Conservation (phyloP, 53 echinoderm and acorn worm genomes). For the Zoroaster sp. region DNA sequence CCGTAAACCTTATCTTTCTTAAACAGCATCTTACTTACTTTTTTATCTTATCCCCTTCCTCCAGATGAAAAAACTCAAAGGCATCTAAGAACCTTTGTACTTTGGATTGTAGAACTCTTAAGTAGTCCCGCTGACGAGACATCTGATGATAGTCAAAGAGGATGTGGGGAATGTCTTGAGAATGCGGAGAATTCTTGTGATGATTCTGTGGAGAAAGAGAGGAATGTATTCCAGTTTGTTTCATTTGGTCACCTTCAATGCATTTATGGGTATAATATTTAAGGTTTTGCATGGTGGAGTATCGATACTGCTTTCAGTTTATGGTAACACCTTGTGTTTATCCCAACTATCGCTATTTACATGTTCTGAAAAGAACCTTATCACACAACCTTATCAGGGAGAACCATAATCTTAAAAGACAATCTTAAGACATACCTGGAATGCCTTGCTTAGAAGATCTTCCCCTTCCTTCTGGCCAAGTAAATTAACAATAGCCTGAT, state of each 20-base stretch:
- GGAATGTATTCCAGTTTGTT: too few species aligned
- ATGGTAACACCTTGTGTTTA: too few species aligned
- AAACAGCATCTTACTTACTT: too few species aligned
- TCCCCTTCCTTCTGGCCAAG: conserved; percentile 91
- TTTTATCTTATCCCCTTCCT: conserved; percentile 50
- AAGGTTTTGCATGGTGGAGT: too few species aligned
- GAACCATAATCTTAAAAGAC: too few species aligned
- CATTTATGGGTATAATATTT: too few species aligned
- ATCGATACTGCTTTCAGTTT: too few species aligned
- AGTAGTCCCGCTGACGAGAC: conserved; percentile 71
- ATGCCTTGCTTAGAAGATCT: conserved; percentile 88
- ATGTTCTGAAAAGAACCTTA: too few species aligned
- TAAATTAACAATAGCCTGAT: conserved; percentile 86
- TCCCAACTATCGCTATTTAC: too few species aligned
- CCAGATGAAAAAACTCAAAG: conserved; percentile 80
- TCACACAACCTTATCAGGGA: too few species aligned
- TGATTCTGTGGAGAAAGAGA: conserved; percentile 64
- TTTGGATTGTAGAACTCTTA: conserved; percentile 67
- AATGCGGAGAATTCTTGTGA: conserved; percentile 80
- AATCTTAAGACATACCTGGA: conserved; percentile 64
- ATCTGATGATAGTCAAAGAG: conserved; percentile 89
- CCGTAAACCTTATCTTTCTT: not conserved
- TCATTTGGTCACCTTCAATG: too few species aligned
- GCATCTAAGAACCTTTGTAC: conserved; percentile 63
- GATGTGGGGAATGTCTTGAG: conserved; percentile 68